phyloP scores from a whole-genome alignment of 1,140 invertebrate species.

The Zeugodacus cucurbitae region DNA sequence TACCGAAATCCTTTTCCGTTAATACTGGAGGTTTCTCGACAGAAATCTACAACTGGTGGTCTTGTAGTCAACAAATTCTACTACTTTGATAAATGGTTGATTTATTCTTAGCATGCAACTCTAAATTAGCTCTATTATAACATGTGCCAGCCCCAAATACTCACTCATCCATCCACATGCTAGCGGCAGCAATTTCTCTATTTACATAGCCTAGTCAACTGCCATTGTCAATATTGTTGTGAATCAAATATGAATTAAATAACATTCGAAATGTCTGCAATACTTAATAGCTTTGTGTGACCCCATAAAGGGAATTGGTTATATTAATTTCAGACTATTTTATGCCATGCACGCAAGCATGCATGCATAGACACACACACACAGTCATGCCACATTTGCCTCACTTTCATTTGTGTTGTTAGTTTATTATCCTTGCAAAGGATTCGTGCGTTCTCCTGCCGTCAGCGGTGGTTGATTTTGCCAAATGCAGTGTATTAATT shows the following conservation, averaged over 20 bases:
- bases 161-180: no score
- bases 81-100: no score
- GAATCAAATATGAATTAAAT: background rate
- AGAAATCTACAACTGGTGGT: no score
- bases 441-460: background rate
- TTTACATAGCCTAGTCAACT: background rate
- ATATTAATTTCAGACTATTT: conserved; percentile 31
- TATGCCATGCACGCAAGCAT: background rate
- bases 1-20: no score
- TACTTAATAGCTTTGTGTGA: background rate
- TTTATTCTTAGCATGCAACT: no score
- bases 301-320: conserved; percentile 27
- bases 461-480: background rate
- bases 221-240: background rate
- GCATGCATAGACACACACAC: background rate
- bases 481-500: conserved; percentile 23
- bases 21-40: no score
- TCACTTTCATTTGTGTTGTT: background rate
- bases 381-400: no score
- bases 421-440: conserved; percentile 32
- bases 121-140: no score
- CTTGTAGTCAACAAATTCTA: no score
- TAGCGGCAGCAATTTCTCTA: no score
- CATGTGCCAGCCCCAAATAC: no score
- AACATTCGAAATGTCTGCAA: conserved; percentile 5